Evolutionary conservation across 2,888 invertebrate species (phyloP), one percentile per base, ranked within the genome.

Genomic region (Drosophila neotestacea): DNA sequence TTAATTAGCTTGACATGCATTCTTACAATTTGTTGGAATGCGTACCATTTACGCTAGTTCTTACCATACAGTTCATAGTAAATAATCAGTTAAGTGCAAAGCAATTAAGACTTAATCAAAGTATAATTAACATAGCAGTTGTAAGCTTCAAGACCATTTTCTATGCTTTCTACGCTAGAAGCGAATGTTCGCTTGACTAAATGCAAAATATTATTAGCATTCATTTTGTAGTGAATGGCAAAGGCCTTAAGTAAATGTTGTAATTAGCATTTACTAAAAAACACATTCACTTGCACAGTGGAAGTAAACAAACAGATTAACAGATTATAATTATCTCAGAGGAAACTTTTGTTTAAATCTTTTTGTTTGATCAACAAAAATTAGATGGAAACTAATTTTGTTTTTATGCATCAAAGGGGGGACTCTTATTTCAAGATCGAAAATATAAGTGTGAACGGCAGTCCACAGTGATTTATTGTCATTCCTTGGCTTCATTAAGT

Each of bases 131-230:
- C 3, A 1, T 3, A 22, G n/a, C 48, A 32, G 11, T 28, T 6
- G n/a, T 4, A 47, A 47, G 22, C 36, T 7, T 13, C n/a, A 54
- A 41, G 42, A 10, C 34, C 9, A 34, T 44, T 44, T 44, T n/a
- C 3, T 44, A 55, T 55, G 55, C 55, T 55, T 55, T 55, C 55
- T 42, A 55, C n/a, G 1, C 55, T 22, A 22, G 42, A 5, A 44
- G 34, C 27, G 42, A 44, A 55, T 55, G 42, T 22, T 4, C 16
- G 10, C 32, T 10, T 2, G 9, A 48, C 32, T 16, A 9, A 22
- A 11, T 42, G 41, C 42, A 32, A 42, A 34, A 42, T 27, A 55
- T 28, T 27, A 27, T 27, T 27, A 38, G 6, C 36, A 51, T 13
- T 9, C 10, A 44, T n/a, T 55, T 32, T 22, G 32, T n/a, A 32